These are phyloP conservation scores for Ceriagrion tenellum DNA, from an alignment of 2,888 invertebrate genomes.

Conservation along the genomic window DNA sequence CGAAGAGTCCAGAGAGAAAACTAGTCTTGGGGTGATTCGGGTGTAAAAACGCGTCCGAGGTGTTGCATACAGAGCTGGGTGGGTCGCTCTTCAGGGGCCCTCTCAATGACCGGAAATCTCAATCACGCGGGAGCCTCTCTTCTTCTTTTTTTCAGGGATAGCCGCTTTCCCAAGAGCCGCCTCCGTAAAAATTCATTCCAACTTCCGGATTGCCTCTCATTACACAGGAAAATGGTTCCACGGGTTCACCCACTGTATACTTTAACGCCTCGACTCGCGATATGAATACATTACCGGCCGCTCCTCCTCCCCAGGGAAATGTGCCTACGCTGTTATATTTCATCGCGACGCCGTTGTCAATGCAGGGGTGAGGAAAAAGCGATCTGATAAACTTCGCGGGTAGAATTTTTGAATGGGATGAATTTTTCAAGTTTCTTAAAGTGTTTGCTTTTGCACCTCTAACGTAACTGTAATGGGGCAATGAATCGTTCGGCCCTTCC, in stretches of 20 bases:
- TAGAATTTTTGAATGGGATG: not conserved
- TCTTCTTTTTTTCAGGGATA: not conserved
- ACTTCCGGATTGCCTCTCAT: constrained; percentile 32
- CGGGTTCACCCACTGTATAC: not conserved
- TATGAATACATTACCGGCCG: not conserved
- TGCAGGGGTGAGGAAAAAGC: not conserved
- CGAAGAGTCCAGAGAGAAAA: not conserved
- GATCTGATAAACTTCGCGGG: not conserved
- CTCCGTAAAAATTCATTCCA: constrained; percentile 7
- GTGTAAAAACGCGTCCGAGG: not conserved
- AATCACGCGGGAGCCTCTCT: not conserved
- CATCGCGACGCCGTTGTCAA: constrained; percentile 1
- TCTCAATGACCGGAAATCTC: constrained; percentile 24
- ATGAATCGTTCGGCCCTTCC: not conserved
- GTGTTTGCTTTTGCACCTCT: not conserved
- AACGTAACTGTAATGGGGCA: not conserved
- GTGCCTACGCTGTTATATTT: not conserved
- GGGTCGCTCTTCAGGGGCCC: not conserved
- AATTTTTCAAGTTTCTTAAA: not conserved
- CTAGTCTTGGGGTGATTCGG: not conserved
- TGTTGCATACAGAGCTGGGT: not conserved
- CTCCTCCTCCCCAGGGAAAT: not conserved
- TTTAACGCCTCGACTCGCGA: not conserved
- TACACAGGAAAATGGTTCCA: not conserved
- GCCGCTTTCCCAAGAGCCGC: not conserved